Conservation (phyloP, 2,113 vertebrate genomes). For the Balaeniceps rex region DNA sequence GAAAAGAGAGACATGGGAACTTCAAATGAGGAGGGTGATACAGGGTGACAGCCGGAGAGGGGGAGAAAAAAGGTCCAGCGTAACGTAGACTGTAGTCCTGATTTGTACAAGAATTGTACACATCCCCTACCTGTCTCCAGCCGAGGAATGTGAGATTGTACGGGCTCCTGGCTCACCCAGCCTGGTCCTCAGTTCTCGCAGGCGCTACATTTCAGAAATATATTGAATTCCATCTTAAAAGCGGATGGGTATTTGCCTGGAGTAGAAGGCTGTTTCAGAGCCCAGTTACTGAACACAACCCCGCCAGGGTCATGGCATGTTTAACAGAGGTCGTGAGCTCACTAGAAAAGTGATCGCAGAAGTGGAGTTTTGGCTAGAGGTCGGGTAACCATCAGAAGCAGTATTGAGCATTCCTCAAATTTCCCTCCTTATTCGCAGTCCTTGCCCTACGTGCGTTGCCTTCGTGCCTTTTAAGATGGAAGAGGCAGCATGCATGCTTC, state of each 20-base stretch:
- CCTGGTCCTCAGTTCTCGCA: neutral
- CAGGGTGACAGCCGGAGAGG: neutral
- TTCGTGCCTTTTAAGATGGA: neutral
- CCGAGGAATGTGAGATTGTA: neutral
- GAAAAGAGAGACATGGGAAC: neutral
- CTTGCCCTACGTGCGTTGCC: neutral
- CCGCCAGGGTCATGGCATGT: neutral
- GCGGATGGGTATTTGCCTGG: neutral
- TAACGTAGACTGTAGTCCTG: neutral
- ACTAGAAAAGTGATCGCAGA: neutral
- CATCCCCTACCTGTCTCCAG: neutral
- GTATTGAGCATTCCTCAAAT: neutral
- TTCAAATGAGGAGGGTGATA: neutral
- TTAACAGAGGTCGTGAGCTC: conserved; percentile 2
- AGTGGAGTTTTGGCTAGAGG: neutral
- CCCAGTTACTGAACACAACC: neutral
- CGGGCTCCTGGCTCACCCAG: neutral
- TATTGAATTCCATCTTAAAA: conserved; percentile 54
- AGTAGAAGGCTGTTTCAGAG: conserved; percentile 13
- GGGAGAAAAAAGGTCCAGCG: neutral
- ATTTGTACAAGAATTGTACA: neutral
- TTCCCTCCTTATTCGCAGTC: neutral
- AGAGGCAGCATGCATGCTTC: neutral
- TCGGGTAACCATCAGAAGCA: neutral
- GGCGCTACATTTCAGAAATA: conserved; percentile 34